Evolutionary conservation across 53 echinoderm and acorn worm genomes (phyloP).

Genomic region (Arbacia lixula): DNA sequence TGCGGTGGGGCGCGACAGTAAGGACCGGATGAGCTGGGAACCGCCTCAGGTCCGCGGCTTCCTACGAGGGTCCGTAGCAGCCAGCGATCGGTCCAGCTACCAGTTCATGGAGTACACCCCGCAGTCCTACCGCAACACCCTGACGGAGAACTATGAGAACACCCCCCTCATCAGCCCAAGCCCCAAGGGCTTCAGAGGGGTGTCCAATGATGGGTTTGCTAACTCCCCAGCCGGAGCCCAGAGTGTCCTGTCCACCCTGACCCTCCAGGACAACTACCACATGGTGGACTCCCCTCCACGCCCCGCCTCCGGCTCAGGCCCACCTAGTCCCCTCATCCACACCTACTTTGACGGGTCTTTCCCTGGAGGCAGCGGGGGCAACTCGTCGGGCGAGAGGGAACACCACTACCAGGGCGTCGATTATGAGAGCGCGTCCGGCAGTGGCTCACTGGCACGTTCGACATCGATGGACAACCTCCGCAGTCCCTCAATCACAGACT

Average conservation of each 20-base stretch:
- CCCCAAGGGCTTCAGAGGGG: slow-evolving; percentile 47
- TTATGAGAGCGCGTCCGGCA: slow-evolving; percentile 28
- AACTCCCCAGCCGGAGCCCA: slow-evolving; percentile 67
- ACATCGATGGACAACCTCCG: slow-evolving; percentile 68
- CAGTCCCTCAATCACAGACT: slow-evolving; percentile 58
- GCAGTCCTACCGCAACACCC: slow-evolving; percentile 74
- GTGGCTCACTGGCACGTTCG: slow-evolving; percentile 38
- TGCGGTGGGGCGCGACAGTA: slow-evolving; percentile 41
- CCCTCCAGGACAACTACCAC: slow-evolving; percentile 21
- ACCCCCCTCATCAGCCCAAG: slow-evolving; percentile 80
- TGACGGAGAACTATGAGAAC: slow-evolving; percentile 82
- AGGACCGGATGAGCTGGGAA: slow-evolving; percentile 46
- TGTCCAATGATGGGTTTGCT: slow-evolving; percentile 70
- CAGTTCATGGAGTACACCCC: slow-evolving; percentile 69
- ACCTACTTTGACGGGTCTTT: slow-evolving; percentile 79
- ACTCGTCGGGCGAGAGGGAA: slow-evolving; percentile 40
- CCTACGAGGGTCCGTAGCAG: slow-evolving; percentile 17
- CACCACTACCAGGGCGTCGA: slow-evolving; percentile 63
- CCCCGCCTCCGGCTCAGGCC: slow-evolving; percentile 16
- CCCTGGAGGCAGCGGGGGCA: not conserved
- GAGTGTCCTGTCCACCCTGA: slow-evolving; percentile 2
- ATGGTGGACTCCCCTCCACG: slow-evolving; percentile 3
- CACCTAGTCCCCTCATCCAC: slow-evolving; percentile 65
- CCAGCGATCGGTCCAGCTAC: slow-evolving; percentile 51
- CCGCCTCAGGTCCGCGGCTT: slow-evolving; percentile 10